phyloP scores from a whole-genome alignment of 1,140 invertebrate genomes.

The Bombus haemorrhoidalis region DNA sequence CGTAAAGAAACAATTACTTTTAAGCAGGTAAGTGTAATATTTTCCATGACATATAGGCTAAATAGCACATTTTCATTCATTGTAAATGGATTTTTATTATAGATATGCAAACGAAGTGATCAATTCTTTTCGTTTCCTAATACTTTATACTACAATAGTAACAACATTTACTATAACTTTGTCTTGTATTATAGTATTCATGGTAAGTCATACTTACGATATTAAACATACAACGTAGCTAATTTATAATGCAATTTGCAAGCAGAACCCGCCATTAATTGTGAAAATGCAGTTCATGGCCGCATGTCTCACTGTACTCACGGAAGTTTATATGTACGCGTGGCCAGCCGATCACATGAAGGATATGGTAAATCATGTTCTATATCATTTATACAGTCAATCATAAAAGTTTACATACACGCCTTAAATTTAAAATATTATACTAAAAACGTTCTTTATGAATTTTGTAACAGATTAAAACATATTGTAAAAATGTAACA shows the following conservation, averaged over 20 bases:
- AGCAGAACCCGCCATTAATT: not conserved
- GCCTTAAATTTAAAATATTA: no score
- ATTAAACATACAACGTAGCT: not conserved
- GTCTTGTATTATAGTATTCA: not conserved
- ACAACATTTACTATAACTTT: not conserved
- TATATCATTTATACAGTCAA: not conserved
- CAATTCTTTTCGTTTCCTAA: not conserved
- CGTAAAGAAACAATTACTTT: not conserved
- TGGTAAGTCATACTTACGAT: not conserved
- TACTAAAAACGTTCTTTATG: no score
- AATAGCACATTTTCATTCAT: no score
- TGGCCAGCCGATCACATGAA: not conserved
- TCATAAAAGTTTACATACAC: no score
- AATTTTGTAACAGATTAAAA: no score
- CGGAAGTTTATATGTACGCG: not conserved
- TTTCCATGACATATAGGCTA: not conserved
- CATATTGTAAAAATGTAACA: no score
- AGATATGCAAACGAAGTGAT: not conserved
- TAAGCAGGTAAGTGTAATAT: not conserved
- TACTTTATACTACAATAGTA: not conserved
- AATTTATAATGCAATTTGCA: not conserved
- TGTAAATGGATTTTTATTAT: not conserved
- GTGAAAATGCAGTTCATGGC: not conserved
- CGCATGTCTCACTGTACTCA: not conserved
- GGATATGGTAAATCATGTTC: not conserved